Evolutionary conservation across 2,888 invertebrate genomes (phyloP), one percentile per base, ranked within the genome.

Genomic region (Papilio gigon): DNA sequence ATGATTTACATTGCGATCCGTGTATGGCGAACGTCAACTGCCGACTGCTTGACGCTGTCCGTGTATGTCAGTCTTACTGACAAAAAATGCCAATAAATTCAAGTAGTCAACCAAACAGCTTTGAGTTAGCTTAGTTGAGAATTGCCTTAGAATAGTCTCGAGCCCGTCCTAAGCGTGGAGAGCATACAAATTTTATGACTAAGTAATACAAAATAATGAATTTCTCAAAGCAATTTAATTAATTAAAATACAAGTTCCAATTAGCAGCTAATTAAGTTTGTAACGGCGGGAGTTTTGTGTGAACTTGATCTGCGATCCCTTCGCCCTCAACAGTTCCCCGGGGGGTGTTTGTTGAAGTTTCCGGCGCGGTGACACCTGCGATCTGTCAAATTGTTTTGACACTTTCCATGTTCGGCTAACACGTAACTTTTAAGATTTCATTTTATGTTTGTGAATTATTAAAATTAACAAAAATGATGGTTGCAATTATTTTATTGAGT

Each of bases 161-260:
- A 42, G 42, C 1, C 17, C 42, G 1, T n/a, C 11, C 5, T 47
- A 47, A 47, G 22, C 20, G 33, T 33, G n/a, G n/a, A 35, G 33
- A 35, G 11, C 11, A 35, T 35, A 9, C 8, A 5, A 5, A 6
- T 5, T 35, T 8, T 42, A 17, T 17, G 17, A n/a, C 2, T 17
- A 5, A 25, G 22, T 25, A 25, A 4, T 40, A 17, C 58, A n/a
- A 44, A 65, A 67, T 42, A 65, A 30, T 56, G 33, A 60, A 20
- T 40, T 56, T 14, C 6, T 56, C 17, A 12, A 27, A 40, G 27
- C 44, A 63, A 63, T 62, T 58, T 42, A 14, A 61, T 35, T 63
- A 44, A 67, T 67, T 62, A 44, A 62, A 67, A 62, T 61, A 61
- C 61, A 67, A 67, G 17, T 67, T 67, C 42, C 67, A 42, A 62